Evolutionary conservation across 2,797 vertebrate genomes (phyloP).

Genomic region (Gymnodraco acuticeps): DNA sequence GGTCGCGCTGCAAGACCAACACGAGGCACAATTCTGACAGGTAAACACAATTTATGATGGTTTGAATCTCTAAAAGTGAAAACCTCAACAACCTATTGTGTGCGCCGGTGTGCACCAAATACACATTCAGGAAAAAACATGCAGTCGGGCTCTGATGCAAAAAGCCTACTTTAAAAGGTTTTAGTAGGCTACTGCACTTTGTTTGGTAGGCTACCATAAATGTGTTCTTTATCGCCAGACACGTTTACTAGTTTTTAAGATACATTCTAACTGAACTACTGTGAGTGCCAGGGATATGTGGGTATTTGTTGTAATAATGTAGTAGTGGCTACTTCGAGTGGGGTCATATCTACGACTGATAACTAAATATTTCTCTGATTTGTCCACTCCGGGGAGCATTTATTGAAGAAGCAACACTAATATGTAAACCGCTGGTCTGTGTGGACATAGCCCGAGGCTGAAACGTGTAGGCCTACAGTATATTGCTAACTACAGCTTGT

Average conservation of each 20-base stretch:
- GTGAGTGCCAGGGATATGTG: too few relatives aligned
- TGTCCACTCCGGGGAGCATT: conserved; percentile 51
- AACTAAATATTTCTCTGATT: conserved; percentile 45
- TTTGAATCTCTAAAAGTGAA: neutral
- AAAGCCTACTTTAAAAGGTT: too few relatives aligned
- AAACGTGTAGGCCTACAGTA: conserved; percentile 7
- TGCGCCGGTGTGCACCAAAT: neutral
- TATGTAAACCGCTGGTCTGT: conserved; percentile 21
- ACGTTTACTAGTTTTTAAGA: too few relatives aligned
- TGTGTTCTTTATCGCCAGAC: too few relatives aligned
- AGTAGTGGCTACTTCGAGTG: conserved; percentile 43
- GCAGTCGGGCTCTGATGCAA: neutral
- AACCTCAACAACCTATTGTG: neutral
- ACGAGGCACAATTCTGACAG: neutral
- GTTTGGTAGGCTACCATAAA: too few relatives aligned
- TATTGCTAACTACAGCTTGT: conserved; percentile 56
- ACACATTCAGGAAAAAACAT: neutral
- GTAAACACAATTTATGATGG: neutral
- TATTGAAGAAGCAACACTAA: conserved; percentile 46
- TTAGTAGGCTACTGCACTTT: too few relatives aligned
- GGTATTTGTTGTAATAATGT: neutral
- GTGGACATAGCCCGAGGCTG: conserved; percentile 49
- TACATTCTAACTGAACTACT: too few relatives aligned
- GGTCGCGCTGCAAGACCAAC: neutral
- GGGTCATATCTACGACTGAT: conserved; percentile 27